A percentile compares a stretch with the other conserved stretches of the same genome.
These are phyloP conservation scores for Columba janthina DNA, from an alignment of 2,113 vertebrate genomes.

Conservation along the genomic window DNA sequence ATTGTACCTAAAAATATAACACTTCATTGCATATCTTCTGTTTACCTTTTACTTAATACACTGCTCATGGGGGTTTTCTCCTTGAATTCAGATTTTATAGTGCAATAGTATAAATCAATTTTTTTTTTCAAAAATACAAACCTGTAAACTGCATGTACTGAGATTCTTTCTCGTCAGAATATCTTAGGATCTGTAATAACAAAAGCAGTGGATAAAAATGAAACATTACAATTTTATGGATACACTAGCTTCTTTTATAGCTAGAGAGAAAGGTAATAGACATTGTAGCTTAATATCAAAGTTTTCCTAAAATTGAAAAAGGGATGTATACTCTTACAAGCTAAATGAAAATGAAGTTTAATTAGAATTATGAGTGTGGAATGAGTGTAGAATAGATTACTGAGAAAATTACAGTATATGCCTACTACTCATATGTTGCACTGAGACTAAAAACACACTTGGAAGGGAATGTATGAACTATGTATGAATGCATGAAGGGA, in stretches of 20 bases:
- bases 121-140: not conserved
- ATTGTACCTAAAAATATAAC: not conserved
- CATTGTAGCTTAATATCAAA: not conserved
- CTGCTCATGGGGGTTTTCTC: rapidly evolving
- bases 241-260: not conserved
- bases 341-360: not conserved
- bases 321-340: not conserved
- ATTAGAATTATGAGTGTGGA: not conserved
- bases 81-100: not conserved
- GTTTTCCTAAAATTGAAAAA: not conserved
- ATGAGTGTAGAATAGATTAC: not conserved
- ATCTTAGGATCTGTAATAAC: not conserved
- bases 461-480: not conserved
- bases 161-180: not conserved
- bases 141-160: not conserved
- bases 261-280: not conserved
- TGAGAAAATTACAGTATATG: not conserved
- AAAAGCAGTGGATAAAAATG: not conserved
- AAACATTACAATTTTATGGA: not conserved
- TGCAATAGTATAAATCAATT: not conserved
- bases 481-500: not conserved
- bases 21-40: not conserved
- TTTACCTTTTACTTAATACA: not conserved
- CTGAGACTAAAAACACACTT: not conserved
- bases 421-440: not conserved